phyloP scores from a whole-genome alignment of 2,113 vertebrate species.

The Marmota monax region DNA sequence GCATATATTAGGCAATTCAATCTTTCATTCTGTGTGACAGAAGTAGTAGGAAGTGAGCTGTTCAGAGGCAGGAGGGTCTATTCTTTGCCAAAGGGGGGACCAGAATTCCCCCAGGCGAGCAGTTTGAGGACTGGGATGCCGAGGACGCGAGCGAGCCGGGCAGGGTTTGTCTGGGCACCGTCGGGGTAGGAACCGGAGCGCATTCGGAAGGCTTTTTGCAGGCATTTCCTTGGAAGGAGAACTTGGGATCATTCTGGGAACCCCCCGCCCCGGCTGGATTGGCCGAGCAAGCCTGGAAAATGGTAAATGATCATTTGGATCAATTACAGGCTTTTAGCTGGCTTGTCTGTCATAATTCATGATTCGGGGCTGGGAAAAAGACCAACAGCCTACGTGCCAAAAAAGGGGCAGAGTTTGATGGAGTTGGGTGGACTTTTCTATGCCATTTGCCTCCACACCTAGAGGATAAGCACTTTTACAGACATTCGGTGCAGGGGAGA shows the following conservation, averaged over 20 bases:
- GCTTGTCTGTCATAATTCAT: slow-evolving; percentile 95
- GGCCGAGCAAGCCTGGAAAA: slow-evolving; percentile 91
- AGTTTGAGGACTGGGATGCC: slow-evolving; percentile 82
- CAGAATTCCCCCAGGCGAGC: slow-evolving; percentile 82
- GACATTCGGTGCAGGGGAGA: slow-evolving; percentile 89
- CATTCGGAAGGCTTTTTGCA: slow-evolving; percentile 80
- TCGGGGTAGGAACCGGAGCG: slow-evolving; percentile 71
- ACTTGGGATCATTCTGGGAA: slow-evolving; percentile 86
- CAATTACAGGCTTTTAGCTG: slow-evolving; percentile 92
- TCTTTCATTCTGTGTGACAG: slow-evolving; percentile 97
- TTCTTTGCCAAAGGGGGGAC: slow-evolving; percentile 90
- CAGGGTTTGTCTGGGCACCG: slow-evolving; percentile 74
- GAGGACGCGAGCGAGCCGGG: slow-evolving; percentile 72
- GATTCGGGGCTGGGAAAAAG: slow-evolving; percentile 95
- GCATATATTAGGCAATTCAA: slow-evolving; percentile 99
- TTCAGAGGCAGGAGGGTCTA: slow-evolving; percentile 92
- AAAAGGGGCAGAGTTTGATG: slow-evolving; percentile 97
- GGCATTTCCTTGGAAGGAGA: slow-evolving; percentile 80
- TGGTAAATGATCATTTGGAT: slow-evolving; percentile 93
- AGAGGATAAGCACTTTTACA: slow-evolving; percentile 91
- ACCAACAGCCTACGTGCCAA: slow-evolving; percentile 93
- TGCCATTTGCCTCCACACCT: slow-evolving; percentile 91
- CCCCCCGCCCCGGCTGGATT: slow-evolving; percentile 89
- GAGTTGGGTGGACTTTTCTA: slow-evolving; percentile 95
- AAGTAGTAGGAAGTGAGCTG: slow-evolving; percentile 98